phyloP scores from a whole-genome alignment of 1,140 invertebrate species.

The Odontomachus brunneus region DNA sequence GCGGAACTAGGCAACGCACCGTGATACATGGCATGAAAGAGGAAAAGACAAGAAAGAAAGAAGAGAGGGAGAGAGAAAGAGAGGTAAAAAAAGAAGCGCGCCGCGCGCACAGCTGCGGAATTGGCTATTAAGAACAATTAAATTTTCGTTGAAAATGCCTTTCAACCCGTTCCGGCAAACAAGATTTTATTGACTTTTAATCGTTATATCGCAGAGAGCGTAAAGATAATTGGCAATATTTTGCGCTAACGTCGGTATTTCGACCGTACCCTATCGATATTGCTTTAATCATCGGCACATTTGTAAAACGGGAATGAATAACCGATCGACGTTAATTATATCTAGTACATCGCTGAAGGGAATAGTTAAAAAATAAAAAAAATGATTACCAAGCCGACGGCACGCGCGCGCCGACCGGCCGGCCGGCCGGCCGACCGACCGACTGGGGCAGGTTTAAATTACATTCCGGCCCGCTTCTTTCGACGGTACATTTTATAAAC shows the following conservation, averaged over 20 bases:
- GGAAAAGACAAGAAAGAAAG: too few relatives aligned
- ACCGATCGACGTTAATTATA: constrained; percentile 9
- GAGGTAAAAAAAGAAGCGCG: background rate
- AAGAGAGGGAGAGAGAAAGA: too few relatives aligned
- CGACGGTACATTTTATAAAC: constrained; percentile 60
- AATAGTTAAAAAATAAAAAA: constrained; percentile 48
- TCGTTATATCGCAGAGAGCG: constrained; percentile 52
- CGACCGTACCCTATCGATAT: constrained; percentile 30
- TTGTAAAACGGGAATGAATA: constrained; percentile 36
- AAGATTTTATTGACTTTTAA: constrained; percentile 64
- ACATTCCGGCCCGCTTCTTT: constrained; percentile 26
- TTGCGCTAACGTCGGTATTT: constrained; percentile 58
- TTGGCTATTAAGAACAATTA: constrained; percentile 60
- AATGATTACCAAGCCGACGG: constrained; percentile 28
- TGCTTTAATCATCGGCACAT: constrained; percentile 23
- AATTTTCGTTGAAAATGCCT: constrained; percentile 59
- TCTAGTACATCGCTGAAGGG: constrained; percentile 10
- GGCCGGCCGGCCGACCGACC: background rate
- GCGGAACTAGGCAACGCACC: constrained; percentile 15
- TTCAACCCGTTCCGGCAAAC: constrained; percentile 40
- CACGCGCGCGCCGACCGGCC: background rate
- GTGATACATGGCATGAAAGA: background rate
- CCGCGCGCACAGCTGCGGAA: constrained; percentile 30
- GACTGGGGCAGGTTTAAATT: constrained; percentile 39
- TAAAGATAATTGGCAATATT: constrained; percentile 62